phyloP scores from a whole-genome alignment of 2,888 invertebrate species.

The Ctena decussata region DNA sequence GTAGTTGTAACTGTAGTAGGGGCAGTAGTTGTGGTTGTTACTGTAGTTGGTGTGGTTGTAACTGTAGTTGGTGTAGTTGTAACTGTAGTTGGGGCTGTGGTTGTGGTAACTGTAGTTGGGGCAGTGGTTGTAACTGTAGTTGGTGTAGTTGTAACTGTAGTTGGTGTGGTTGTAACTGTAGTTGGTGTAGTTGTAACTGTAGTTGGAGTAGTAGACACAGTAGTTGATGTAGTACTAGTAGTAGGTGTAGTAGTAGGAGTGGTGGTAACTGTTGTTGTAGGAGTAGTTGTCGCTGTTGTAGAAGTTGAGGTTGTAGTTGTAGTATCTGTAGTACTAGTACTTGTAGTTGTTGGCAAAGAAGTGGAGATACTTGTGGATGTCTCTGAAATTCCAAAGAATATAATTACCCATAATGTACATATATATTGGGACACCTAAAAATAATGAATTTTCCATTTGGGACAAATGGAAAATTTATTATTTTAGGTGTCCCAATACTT shows the following conservation, averaged over 20 bases:
- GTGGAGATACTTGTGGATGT: conserved; percentile 25
- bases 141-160: not conserved
- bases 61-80: not conserved
- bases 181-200: conserved; percentile 6
- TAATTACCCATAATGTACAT: not conserved
- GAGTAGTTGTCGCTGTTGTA: conserved; percentile 6
- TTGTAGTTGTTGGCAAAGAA: conserved; percentile 23
- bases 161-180: not conserved
- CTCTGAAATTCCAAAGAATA: not conserved
- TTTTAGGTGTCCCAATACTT: too few species aligned
- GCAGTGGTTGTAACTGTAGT: conserved; percentile 8
- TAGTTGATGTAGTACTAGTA: conserved; percentile 8
- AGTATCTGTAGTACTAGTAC: conserved; percentile 26
- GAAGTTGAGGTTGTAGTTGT: conserved; percentile 29
- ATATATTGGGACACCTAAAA: too few species aligned
- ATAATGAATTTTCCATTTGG: too few species aligned
- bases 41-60: conserved; percentile 4
- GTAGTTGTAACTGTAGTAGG: not conserved
- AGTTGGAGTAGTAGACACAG: conserved; percentile 18
- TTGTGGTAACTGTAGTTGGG: conserved; percentile 9
- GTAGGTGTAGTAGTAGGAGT: conserved; percentile 27
- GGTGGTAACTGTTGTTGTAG: conserved; percentile 26
- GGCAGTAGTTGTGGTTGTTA: conserved; percentile 3
- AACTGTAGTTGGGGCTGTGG: not conserved
- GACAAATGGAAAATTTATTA: too few species aligned